Conservation (phyloP, 2,113 vertebrate genomes). For the Puma concolor region DNA sequence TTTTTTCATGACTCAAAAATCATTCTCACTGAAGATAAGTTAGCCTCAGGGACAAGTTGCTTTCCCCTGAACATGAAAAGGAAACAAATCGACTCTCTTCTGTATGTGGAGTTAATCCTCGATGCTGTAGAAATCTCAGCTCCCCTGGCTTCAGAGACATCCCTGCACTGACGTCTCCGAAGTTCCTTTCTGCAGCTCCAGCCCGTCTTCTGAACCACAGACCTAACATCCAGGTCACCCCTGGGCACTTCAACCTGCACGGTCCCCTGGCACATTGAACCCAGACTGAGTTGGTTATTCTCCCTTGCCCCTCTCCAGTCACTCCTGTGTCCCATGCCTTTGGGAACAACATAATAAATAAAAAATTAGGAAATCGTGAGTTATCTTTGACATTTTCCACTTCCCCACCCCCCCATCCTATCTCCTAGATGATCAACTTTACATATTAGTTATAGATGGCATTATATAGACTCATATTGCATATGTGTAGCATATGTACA, state of each 20-base stretch:
- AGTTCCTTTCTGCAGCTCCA: not conserved
- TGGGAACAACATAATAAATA: not conserved
- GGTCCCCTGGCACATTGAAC: not conserved
- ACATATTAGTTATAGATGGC: not conserved
- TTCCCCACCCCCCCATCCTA: not conserved
- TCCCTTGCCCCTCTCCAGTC: not conserved
- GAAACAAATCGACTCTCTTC: not conserved
- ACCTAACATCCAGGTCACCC: not conserved
- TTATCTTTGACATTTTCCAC: not conserved
- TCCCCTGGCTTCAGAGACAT: not conserved
- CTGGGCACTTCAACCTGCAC: not conserved
- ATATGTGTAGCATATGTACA: not conserved
- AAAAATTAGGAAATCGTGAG: not conserved
- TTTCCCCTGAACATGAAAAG: not conserved
- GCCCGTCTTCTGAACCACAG: not conserved
- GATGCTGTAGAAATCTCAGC: not conserved
- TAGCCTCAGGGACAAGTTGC: not conserved
- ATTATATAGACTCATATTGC: not conserved
- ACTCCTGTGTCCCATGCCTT: not conserved
- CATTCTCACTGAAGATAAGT: not conserved
- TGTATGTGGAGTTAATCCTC: not conserved
- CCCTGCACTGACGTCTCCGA: not conserved
- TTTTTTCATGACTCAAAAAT: constrained; percentile 8
- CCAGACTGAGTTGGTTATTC: not conserved
- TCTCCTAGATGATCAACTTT: not conserved